Percentiles rank a stretch among this genome's conserved stretches.
Evolutionary conservation across 2,888 invertebrate genomes (phyloP).

Genomic region (Dendrolimus pini): DNA sequence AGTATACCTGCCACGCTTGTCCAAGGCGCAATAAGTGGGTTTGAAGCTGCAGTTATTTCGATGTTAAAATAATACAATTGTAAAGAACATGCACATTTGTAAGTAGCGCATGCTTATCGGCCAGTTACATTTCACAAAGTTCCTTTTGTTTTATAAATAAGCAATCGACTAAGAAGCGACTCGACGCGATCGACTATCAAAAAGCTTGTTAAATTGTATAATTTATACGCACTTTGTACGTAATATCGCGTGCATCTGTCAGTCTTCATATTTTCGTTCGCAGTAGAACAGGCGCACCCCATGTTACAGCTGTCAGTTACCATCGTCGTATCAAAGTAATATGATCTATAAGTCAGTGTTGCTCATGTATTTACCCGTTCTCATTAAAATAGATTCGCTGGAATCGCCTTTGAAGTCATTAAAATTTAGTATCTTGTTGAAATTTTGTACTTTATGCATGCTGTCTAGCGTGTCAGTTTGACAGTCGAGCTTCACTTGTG

Average conservation of each 20-base stretch:
- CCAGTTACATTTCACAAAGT: no score
- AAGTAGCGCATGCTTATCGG: no score
- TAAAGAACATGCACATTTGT: no score
- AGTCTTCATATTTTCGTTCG: not conserved
- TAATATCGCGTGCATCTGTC: not conserved
- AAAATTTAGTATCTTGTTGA: not conserved
- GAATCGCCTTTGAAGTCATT: not conserved
- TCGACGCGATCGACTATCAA: no score
- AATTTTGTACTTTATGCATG: not conserved
- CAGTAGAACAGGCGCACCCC: not conserved
- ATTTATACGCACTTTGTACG: not conserved
- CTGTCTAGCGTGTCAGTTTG: no score
- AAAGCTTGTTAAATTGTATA: not conserved
- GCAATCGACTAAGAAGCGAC: no score
- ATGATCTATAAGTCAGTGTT: not conserved
- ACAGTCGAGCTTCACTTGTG: no score
- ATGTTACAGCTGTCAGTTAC: not conserved
- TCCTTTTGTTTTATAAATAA: no score
- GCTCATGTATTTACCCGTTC: not conserved
- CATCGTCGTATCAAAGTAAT: not conserved
- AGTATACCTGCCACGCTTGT: no score
- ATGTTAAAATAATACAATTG: no score
- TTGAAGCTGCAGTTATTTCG: no score
- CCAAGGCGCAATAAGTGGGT: no score
- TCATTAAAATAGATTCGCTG: not conserved